Base-by-base conservation (phyloP, 35 echinoderm and acorn worm species). In the Acanthaster planci region DNA sequence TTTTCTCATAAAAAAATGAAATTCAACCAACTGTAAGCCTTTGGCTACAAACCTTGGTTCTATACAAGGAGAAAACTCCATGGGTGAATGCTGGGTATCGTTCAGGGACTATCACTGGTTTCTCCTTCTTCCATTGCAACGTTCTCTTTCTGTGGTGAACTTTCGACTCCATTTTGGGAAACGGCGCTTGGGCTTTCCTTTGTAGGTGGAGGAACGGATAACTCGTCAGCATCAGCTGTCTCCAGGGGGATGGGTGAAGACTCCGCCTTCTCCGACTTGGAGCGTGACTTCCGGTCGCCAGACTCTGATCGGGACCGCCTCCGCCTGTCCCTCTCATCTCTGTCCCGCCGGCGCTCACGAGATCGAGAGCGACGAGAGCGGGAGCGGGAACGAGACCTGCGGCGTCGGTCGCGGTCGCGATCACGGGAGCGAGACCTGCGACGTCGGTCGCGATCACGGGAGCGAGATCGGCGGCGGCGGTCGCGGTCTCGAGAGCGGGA, bases 401-500 rank as follows among this genome's bases (percentile, higher is more conserved):
- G 51, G 30, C 84, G 84, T 4, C 50, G 64, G 27, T 34, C 39
- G 23, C 76, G 76, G 12, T 17, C 34, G 18, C 50, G 64, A 30
- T 34, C 39, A 2, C 42, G 77, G 2, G 30, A 29, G 8, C 44
- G 77, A 2, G 77, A 79, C 2, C 77, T 64, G 12, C 38, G 51
- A 21, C 84, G 84, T 34, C 76, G 77, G 27, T 59, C 77, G 3
- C 86, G 51, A 44, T 88, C 87, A 2, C 87, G 79, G 17, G 82
- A 84, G 55, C 82, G 54, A n/a, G 82, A 84, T 68, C 82, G 16
- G 82, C 54, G 55, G 17, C 36, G 75, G 14, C 58, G 52, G 8
- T 80, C 75, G 39, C 84, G 76, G 22, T 88, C 86, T n/a, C 86
- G 42, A 34, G 86, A 88, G 14, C 90, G 77, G 44, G 90, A 92